phyloP scores from a whole-genome alignment of 2,113 vertebrate species.

The Phalacrocorax brasilianus region DNA sequence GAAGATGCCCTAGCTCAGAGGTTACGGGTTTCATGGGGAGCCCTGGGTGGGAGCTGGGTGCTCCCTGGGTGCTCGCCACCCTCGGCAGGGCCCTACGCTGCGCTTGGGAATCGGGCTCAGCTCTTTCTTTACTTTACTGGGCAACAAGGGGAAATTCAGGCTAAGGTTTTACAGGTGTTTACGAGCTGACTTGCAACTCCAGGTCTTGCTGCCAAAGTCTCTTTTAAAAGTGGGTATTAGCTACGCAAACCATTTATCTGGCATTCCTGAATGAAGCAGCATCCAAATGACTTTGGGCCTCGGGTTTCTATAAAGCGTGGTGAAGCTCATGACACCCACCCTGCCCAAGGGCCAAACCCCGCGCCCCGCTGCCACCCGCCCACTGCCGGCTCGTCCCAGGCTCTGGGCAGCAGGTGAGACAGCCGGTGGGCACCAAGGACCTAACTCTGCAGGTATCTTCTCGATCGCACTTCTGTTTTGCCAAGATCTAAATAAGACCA shows the following conservation, averaged over 20 bases:
- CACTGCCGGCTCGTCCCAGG: too few species aligned
- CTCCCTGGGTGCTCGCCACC: not conserved
- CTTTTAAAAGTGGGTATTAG: not conserved
- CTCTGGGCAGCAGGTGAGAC: not conserved
- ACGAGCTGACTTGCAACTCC: not conserved
- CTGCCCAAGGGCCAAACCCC: not conserved
- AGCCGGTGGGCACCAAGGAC: accelerated
- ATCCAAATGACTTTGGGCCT: not conserved
- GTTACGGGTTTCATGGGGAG: accelerated
- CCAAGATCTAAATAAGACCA: too few species aligned
- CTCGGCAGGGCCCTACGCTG: accelerated
- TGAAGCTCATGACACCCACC: too few species aligned
- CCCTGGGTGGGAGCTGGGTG: not conserved
- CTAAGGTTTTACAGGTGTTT: not conserved
- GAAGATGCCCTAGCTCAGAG: not conserved
- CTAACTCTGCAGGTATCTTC: not conserved
- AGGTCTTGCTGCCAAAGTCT: not conserved
- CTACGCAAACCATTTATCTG: not conserved
- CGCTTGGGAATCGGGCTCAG: not conserved
- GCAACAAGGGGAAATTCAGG: not conserved
- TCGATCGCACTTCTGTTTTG: accelerated
- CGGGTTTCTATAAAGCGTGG: not conserved
- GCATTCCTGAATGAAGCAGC: not conserved
- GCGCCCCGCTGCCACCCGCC: too few species aligned
- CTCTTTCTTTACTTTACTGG: not conserved